Evolutionary conservation across 2,888 invertebrate species (phyloP).

Genomic region (Amorpha juglandis): DNA sequence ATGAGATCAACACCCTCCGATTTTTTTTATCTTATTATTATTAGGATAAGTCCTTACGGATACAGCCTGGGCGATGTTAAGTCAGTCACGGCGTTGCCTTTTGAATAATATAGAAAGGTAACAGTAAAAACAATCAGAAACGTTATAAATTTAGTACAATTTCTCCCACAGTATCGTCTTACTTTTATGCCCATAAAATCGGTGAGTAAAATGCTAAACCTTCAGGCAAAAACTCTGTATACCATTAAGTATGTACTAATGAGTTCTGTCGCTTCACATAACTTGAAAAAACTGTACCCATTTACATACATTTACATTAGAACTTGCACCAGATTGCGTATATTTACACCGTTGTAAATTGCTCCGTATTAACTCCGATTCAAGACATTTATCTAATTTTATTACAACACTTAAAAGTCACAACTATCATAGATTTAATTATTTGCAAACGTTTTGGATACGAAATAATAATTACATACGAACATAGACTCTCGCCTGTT

Average conservation of each 20-base stretch:
- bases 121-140: too few relatives aligned
- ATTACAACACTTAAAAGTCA: background rate
- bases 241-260: slow-evolving; percentile 17
- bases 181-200: slow-evolving; percentile 12
- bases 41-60: too few relatives aligned
- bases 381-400: background rate
- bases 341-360: slow-evolving; percentile 6
- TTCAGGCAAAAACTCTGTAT: background rate
- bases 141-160: too few relatives aligned
- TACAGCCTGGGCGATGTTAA: too few relatives aligned
- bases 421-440: background rate
- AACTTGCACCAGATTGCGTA: background rate
- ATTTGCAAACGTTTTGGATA: background rate
- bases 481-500: too few relatives aligned
- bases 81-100: too few relatives aligned
- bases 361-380: background rate
- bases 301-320: slow-evolving; percentile 27
- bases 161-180: background rate
- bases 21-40: too few relatives aligned
- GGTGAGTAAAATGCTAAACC: background rate
- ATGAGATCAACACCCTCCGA: too few relatives aligned
- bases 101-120: too few relatives aligned
- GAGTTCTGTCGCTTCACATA: slow-evolving; percentile 17
- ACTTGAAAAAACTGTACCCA: slow-evolving; percentile 10
- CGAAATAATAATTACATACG: too few relatives aligned